Evolutionary conservation across 2,797 vertebrate species (phyloP).

Genomic region (Sphenodon punctatus): DNA sequence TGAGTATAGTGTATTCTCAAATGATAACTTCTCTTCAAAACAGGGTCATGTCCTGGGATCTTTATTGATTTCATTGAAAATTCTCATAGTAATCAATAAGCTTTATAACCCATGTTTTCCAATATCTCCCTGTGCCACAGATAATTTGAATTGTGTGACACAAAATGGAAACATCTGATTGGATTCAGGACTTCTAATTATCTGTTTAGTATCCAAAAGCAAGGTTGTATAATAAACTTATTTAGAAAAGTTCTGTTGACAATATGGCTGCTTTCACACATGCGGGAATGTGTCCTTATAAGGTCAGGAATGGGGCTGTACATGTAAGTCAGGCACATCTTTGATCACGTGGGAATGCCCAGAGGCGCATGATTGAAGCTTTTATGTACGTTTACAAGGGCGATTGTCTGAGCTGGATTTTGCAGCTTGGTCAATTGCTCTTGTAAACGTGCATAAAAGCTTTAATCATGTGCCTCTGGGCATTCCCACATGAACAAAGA

Average conservation of each 20-base stretch:
- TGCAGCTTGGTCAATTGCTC: too few relatives aligned
- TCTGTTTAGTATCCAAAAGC: background rate
- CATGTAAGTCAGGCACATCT: too few relatives aligned
- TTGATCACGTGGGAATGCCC: too few relatives aligned
- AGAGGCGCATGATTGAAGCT: too few relatives aligned
- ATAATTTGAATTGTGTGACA: background rate
- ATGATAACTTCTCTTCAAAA: constrained; percentile 1
- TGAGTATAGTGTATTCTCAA: background rate
- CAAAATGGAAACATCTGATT: background rate
- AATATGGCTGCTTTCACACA: too few relatives aligned
- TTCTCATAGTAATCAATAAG: background rate
- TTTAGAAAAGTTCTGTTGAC: background rate
- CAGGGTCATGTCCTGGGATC: background rate
- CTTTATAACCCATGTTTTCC: background rate
- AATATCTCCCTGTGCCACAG: background rate
- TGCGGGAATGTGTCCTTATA: too few relatives aligned
- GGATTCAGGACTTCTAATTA: background rate
- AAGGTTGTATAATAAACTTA: background rate
- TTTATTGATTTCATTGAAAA: background rate
- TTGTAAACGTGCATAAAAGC: too few relatives aligned
- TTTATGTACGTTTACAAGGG: too few relatives aligned
- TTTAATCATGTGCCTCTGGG: too few relatives aligned
- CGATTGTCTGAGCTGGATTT: too few relatives aligned
- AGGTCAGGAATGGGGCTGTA: too few relatives aligned
- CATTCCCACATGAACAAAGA: too few relatives aligned